Evolutionary conservation across 1,140 invertebrate species (phyloP), one percentile per base, ranked within the genome.

Genomic region (Goniozus legneri): DNA sequence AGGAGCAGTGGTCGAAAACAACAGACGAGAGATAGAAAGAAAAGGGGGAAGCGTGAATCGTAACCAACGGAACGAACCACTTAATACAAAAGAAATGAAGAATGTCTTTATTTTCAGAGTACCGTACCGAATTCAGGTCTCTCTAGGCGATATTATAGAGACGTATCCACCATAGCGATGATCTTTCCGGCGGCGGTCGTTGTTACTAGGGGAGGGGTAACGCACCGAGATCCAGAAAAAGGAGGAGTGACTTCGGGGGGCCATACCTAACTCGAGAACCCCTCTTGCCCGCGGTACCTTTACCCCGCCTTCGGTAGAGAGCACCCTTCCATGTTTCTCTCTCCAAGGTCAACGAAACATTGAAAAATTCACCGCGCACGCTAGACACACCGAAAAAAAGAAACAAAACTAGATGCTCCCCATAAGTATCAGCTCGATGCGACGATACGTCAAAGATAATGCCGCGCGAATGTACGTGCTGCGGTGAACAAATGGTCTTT

Each of bases 51-150:
- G 10, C 24, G 10, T 6, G 4, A 27, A 27, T 27, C 24, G 24
- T 27, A 27, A 27, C 56, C 27, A 22, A 15, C 47, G 39, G n/a
- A n/a, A n/a, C n/a, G 49, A 43, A 50, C 35, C 19, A 46, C 44
- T 55, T 55, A 61, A 58, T 54, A 65, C 60, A 67, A 70, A 66
- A 60, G 57, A 50, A 61, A 69, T 67, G 71, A 76, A 60, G 58
- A 64, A 73, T 76, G 69, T 69, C 73, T 75, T 66, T 71, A 75
- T 75, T 71, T n/a, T n/a, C n/a, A 73, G 52, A 70, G 50, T 42
- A 34, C 57, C 52, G 54, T 60, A 57, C 60, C 60, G 64, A 71
- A 71, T 74, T 61, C 35, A 42, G 54, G 32, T 61, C 50, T 57
- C 31, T 40, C 4, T 27, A 4, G 4, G 4, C 10, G 24, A 10